These are phyloP conservation scores for Corythoichthys intestinalis DNA, from an alignment of 2,113 vertebrate genomes.

Conservation along the genomic window DNA sequence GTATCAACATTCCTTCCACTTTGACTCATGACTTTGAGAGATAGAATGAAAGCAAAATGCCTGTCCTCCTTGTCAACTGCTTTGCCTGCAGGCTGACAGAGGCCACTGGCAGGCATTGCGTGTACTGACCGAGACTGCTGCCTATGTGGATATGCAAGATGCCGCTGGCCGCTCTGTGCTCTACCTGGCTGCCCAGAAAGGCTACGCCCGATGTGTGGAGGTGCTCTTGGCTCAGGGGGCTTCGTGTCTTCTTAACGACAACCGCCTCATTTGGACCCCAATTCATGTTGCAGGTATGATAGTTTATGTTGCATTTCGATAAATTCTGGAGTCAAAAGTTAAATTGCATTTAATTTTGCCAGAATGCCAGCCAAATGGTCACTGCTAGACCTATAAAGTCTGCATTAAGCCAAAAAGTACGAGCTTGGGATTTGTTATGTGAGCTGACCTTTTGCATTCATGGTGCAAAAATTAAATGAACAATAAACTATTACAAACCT, in stretches of 20 bases:
- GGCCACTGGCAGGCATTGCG: conserved; percentile 95
- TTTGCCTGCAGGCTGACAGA: conserved; percentile 81
- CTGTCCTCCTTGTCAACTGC: background rate
- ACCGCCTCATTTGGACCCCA: conserved; percentile 86
- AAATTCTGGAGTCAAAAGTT: conserved; percentile 26
- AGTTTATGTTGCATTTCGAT: background rate
- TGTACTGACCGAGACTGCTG: conserved; percentile 89
- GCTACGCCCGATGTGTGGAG: conserved; percentile 86
- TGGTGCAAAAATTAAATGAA: too few species aligned
- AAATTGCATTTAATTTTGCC: conserved; percentile 78
- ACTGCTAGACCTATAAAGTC: background rate
- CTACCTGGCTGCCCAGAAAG: conserved; percentile 88
- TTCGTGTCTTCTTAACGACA: conserved; percentile 87
- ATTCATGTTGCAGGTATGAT: conserved; percentile 86
- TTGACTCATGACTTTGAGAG: background rate
- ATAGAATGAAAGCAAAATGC: conserved; percentile 5
- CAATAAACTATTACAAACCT: too few species aligned
- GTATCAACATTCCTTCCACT: conserved; percentile 49
- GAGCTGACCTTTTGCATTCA: too few species aligned
- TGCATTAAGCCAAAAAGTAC: background rate
- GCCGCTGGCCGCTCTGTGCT: conserved; percentile 86
- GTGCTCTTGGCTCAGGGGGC: conserved; percentile 89
- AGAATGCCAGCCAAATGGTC: background rate
- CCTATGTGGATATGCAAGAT: conserved; percentile 91
- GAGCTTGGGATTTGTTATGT: too few species aligned